phyloP scores from a whole-genome alignment of 2,888 invertebrate species.

The Brachyptera risi region DNA sequence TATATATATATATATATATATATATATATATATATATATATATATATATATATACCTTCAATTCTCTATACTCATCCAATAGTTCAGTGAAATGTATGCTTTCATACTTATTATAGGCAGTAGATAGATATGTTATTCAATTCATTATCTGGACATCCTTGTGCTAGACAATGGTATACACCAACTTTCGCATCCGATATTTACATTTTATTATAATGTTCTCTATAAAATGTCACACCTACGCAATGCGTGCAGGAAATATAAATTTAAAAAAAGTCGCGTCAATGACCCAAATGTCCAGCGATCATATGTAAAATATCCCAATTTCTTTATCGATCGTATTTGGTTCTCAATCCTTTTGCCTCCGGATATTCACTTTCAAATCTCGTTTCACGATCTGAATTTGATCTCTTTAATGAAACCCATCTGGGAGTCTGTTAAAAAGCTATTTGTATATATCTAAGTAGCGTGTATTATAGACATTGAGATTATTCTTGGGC shows the following conservation, averaged over 20 bases:
- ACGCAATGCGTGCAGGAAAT: neutral
- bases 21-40: no score
- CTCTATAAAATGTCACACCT: neutral
- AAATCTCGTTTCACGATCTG: constrained; percentile 12
- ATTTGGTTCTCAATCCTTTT: neutral
- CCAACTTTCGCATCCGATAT: neutral
- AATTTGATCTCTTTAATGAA: constrained; percentile 16
- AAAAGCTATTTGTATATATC: constrained; percentile 4
- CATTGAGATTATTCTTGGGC: constrained; percentile 8
- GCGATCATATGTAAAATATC: neutral
- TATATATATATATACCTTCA: no score
- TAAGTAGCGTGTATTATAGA: neutral
- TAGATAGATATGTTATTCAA: no score
- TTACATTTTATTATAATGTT: neutral
- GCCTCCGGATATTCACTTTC: constrained; percentile 15
- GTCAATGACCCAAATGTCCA: neutral
- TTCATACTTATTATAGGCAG: no score
- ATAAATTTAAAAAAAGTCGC: no score
- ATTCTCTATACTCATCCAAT: no score
- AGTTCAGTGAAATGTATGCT: no score
- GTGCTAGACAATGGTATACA: no score
- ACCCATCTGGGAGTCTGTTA: constrained; percentile 14
- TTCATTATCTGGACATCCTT: no score
- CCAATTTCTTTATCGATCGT: neutral
- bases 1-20: no score